A percentile compares a stretch with the other conserved stretches of the same genome.
Conservation (phyloP, 2,888 invertebrate species). For the Rhagonycha lutea region DNA sequence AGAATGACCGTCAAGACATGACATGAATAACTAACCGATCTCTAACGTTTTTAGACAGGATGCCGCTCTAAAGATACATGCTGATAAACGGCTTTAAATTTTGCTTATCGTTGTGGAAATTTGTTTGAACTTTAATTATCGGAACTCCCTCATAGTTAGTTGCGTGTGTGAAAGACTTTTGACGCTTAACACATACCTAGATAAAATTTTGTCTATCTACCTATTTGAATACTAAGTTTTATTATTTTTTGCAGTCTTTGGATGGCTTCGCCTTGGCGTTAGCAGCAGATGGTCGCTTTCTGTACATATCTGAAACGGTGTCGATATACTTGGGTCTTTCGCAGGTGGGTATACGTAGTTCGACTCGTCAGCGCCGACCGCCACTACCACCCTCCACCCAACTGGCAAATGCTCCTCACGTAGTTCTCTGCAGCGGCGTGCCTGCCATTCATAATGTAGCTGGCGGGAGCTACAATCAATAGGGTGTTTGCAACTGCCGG, state of each 20-base stretch:
- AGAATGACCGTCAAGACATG: slow-evolving; percentile 55
- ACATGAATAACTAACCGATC: slow-evolving; percentile 52
- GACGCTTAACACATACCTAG: background rate
- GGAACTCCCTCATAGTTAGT: background rate
- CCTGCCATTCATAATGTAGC: slow-evolving; percentile 63
- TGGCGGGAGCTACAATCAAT: slow-evolving; percentile 56
- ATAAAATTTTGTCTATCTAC: background rate
- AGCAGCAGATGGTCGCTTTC: slow-evolving; percentile 93
- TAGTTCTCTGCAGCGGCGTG: slow-evolving; percentile 64
- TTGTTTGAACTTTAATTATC: slow-evolving; percentile 3
- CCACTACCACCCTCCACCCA: slow-evolving; percentile 45
- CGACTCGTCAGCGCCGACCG: slow-evolving; percentile 52
- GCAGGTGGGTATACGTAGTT: slow-evolving; percentile 73
- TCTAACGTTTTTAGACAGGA: slow-evolving; percentile 39
- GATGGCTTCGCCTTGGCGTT: slow-evolving; percentile 98
- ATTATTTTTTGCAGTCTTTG: slow-evolving; percentile 75
- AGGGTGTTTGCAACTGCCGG: slow-evolving; percentile 56
- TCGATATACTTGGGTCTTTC: slow-evolving; percentile 99
- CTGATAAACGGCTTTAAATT: slow-evolving; percentile 38
- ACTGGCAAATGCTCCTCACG: slow-evolving; percentile 61
- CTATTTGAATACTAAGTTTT: background rate
- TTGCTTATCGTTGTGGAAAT: slow-evolving; percentile 21
- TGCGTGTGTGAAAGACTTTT: background rate
- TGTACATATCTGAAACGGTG: slow-evolving; percentile 99
- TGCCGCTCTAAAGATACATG: slow-evolving; percentile 41